Percentiles rank a stretch among this genome's conserved stretches.
These are phyloP conservation scores for Halictus ligatus DNA, from an alignment of 2,888 invertebrate genomes.

Conservation along the genomic window DNA sequence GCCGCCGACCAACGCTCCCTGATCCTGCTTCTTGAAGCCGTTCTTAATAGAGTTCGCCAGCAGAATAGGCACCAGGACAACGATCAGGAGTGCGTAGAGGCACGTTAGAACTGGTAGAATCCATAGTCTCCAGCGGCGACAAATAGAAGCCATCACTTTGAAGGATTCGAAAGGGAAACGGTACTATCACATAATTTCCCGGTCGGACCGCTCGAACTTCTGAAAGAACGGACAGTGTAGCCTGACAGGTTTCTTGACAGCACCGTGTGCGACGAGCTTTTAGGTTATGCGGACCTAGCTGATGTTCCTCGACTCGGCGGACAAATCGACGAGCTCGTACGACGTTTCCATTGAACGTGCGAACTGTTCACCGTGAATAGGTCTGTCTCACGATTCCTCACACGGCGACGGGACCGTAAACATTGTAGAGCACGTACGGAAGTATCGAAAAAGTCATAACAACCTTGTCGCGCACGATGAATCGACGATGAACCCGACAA, in stretches of 20 bases:
- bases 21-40: constrained; percentile 91
- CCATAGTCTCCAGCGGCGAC: constrained; percentile 92
- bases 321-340: background rate
- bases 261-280: background rate
- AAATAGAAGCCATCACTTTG: constrained; percentile 80
- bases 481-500: constrained; percentile 49
- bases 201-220: constrained; percentile 2
- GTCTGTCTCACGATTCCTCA: background rate
- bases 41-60: constrained; percentile 92
- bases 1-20: constrained; percentile 93
- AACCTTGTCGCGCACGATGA: constrained; percentile 57
- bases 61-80: constrained; percentile 93
- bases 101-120: constrained; percentile 93
- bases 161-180: background rate
- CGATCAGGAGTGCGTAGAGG: constrained; percentile 91
- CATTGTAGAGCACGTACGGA: constrained; percentile 21
- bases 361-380: background rate
- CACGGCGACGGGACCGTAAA: background rate
- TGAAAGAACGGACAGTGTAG: background rate
- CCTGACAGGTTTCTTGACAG: background rate
- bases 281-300: constrained; percentile 34
- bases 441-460: constrained; percentile 37
- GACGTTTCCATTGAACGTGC: constrained; percentile 13
- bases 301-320: background rate
- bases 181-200: constrained; percentile 73